Conservation (phyloP, 92 coral and sea anemone species). For the Isaurus tuberculatus region DNA sequence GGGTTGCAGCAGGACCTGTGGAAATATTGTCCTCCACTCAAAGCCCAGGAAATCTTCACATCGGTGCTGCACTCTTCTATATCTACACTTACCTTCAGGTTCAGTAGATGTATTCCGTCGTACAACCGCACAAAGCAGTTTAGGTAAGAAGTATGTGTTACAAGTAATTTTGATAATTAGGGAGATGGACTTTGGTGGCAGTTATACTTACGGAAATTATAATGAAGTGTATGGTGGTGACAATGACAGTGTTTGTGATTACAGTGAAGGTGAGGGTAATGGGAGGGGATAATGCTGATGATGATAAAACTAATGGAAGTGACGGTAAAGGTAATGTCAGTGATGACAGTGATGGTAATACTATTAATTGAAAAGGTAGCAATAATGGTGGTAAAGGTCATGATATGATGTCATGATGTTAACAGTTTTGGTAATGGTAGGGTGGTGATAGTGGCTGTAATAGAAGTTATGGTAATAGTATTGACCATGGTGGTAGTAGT, state of each 20-base stretch:
- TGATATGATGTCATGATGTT: background rate
- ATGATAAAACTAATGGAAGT: no score
- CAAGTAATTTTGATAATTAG: no score
- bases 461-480: no score
- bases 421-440: background rate
- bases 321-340: no score
- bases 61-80: conserved; percentile 80
- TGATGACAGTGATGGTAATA: no score
- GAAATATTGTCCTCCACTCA: conserved; percentile 79
- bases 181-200: background rate
- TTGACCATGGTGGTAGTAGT: background rate
- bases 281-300: no score
- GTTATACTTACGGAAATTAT: no score
- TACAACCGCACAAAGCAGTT: conserved; percentile 83
- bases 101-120: conserved; percentile 77
- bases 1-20: conserved; percentile 87
- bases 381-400: no score
- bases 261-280: no score
- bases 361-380: no score
- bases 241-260: no score
- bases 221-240: no score
- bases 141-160: conserved; percentile 49
- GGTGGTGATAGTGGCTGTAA: background rate
- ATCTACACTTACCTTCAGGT: conserved; percentile 76
- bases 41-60: conserved; percentile 88